Evolutionary conservation across 2,888 invertebrate species (phyloP).

Genomic region (Hirtodrosophila cameraria): DNA sequence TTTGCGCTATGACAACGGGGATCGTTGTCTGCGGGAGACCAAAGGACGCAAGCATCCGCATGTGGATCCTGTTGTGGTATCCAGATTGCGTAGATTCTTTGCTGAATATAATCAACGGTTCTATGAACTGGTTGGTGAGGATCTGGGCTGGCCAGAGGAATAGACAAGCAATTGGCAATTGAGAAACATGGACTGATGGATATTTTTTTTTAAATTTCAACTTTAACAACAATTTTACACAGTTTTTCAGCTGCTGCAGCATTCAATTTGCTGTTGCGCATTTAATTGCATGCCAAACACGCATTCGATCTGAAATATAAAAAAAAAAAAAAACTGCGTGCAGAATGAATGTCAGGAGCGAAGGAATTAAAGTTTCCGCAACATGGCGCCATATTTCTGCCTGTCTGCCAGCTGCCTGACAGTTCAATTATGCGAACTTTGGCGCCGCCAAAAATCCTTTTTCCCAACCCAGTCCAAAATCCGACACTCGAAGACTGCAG

Average conservation of each 20-base stretch:
- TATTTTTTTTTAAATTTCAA: background rate
- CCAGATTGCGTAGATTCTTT: conserved; percentile 93
- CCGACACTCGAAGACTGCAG: conserved; percentile 14
- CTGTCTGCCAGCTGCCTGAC: conserved; percentile 60
- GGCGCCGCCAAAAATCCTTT: conserved; percentile 32
- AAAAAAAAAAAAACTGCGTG: conserved; percentile 44
- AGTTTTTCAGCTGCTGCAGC: conserved; percentile 35
- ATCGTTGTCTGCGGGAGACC: conserved; percentile 93
- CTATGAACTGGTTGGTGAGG: conserved; percentile 95
- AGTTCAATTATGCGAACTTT: conserved; percentile 72
- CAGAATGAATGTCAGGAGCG: background rate
- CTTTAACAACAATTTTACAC: conserved; percentile 23
- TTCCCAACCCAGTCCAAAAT: conserved; percentile 6
- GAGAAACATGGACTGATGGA: conserved; percentile 61
- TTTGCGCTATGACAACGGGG: conserved; percentile 91
- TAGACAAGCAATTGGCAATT: conserved; percentile 84
- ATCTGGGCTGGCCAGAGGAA: conserved; percentile 97
- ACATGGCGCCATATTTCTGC: conserved; percentile 44
- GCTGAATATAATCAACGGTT: conserved; percentile 96
- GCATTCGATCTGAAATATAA: conserved; percentile 4
- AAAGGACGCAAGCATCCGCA: conserved; percentile 93
- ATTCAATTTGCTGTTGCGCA: conserved; percentile 4
- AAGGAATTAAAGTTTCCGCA: conserved; percentile 9
- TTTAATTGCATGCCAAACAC: conserved; percentile 50
- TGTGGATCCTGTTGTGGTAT: conserved; percentile 91